phyloP scores from a whole-genome alignment of 35 echinoderm and acorn worm species.

The Holothuria glaberrima region DNA sequence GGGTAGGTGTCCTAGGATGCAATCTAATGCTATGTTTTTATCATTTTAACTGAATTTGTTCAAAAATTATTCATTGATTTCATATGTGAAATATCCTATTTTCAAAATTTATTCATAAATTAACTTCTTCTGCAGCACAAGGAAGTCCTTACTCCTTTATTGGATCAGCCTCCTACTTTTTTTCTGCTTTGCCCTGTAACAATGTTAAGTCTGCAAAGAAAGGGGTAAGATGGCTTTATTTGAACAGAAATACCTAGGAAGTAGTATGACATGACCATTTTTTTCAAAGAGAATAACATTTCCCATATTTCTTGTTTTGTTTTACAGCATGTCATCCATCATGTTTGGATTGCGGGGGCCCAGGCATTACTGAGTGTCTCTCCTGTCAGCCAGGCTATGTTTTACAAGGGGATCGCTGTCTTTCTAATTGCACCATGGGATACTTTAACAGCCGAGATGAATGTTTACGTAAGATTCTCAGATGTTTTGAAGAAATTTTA shows the following conservation, averaged over 20 bases:
- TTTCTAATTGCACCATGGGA: slow-evolving; percentile 86
- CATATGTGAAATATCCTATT: no score
- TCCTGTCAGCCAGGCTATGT: slow-evolving; percentile 51
- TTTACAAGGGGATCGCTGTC: slow-evolving; percentile 74
- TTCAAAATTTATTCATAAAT: no score
- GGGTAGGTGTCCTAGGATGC: no score
- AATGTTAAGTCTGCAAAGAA: neutral
- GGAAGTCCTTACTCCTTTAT: no score
- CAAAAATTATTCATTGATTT: no score
- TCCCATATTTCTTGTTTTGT: neutral
- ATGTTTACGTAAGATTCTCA: slow-evolving; percentile 70
- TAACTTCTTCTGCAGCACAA: no score
- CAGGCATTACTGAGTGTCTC: slow-evolving; percentile 66
- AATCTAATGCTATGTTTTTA: no score
- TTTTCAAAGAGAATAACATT: no score
- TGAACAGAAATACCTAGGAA: neutral
- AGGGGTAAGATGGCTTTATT: neutral
- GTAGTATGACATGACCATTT: no score
- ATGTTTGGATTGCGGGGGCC: slow-evolving; percentile 74
- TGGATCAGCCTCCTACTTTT: no score
- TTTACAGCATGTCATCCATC: slow-evolving; percentile 78
- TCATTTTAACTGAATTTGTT: neutral
- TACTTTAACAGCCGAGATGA: slow-evolving; percentile 60
- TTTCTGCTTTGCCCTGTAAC: neutral
- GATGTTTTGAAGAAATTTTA: neutral